A percentile compares a stretch with the other conserved stretches of the same genome.
Conservation (phyloP, 2,113 vertebrate species). For the Chiloscyllium plagiosum region DNA sequence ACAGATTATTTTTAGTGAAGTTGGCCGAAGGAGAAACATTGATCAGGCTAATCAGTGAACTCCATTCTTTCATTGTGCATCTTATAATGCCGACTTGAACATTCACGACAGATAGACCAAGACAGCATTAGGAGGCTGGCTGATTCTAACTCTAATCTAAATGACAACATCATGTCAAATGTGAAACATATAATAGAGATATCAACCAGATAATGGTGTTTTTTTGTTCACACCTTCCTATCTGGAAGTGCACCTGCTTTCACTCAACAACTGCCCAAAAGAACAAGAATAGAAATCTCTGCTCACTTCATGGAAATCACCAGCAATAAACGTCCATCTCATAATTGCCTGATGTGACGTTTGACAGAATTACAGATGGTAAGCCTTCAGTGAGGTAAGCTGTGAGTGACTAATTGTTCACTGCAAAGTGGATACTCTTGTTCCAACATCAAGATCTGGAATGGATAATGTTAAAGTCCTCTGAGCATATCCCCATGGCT, state of each 20-base stretch:
- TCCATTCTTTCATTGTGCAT: neutral
- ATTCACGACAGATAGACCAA: neutral
- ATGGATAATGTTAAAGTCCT: neutral
- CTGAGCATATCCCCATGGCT: neutral
- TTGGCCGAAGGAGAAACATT: neutral
- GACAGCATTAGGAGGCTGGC: neutral
- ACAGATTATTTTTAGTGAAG: neutral
- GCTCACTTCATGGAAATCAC: neutral
- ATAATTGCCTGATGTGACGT: neutral
- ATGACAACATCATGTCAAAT: neutral
- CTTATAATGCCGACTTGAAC: neutral
- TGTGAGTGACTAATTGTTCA: neutral
- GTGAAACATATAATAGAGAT: neutral
- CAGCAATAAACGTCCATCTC: neutral
- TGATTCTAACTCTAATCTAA: neutral
- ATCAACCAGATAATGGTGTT: neutral
- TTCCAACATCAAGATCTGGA: neutral
- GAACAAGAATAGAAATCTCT: neutral
- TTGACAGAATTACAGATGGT: neutral
- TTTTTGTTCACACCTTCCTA: neutral
- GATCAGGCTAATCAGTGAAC: neutral
- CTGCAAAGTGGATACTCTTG: neutral
- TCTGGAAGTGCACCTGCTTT: neutral
- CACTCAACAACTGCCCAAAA: neutral
- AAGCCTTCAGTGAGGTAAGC: neutral